These are phyloP conservation scores for Caenorhabditis remanei DNA, from an alignment of 1,140 invertebrate genomes.

Conservation along the genomic window DNA sequence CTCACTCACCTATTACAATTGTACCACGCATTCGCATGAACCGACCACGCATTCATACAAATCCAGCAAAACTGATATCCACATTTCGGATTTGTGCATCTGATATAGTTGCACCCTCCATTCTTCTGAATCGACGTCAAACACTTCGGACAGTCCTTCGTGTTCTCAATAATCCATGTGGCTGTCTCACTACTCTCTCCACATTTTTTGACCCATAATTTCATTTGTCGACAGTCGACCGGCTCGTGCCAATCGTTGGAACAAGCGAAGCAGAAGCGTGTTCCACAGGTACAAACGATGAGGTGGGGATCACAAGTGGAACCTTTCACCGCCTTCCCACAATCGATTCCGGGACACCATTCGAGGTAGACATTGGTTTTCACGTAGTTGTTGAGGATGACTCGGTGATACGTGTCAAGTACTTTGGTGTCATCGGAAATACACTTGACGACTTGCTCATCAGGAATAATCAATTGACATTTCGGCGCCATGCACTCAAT, in stretches of 20 bases:
- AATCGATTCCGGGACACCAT: not conserved
- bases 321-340: not conserved
- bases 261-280: slow-evolving; percentile 85
- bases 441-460: slow-evolving; percentile 63
- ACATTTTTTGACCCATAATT: slow-evolving; percentile 98
- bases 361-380: too few species aligned
- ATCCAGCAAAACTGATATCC: slow-evolving; percentile 99
- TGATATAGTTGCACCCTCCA: slow-evolving; percentile 99
- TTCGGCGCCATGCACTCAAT: slow-evolving; percentile 69
- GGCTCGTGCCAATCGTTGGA: slow-evolving; percentile 99
- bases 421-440: not conserved
- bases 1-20: slow-evolving; percentile 56
- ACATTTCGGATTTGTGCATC: slow-evolving; percentile 98
- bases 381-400: not conserved
- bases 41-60: slow-evolving; percentile 96
- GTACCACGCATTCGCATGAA: slow-evolving; percentile 93
- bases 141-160: slow-evolving; percentile 98
- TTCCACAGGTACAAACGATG: slow-evolving; percentile 91
- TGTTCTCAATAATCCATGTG: slow-evolving; percentile 99
- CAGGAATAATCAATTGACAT: slow-evolving; percentile 68
- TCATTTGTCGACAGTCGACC: slow-evolving; percentile 91
- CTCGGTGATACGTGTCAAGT: not conserved
- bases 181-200: slow-evolving; percentile 98
- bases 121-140: slow-evolving; percentile 98
- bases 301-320: slow-evolving; percentile 85